Percentiles rank a stretch among this genome's conserved stretches.
Evolutionary conservation across 2,888 invertebrate genomes (phyloP).

Genomic region (Pseudococcus longispinus): DNA sequence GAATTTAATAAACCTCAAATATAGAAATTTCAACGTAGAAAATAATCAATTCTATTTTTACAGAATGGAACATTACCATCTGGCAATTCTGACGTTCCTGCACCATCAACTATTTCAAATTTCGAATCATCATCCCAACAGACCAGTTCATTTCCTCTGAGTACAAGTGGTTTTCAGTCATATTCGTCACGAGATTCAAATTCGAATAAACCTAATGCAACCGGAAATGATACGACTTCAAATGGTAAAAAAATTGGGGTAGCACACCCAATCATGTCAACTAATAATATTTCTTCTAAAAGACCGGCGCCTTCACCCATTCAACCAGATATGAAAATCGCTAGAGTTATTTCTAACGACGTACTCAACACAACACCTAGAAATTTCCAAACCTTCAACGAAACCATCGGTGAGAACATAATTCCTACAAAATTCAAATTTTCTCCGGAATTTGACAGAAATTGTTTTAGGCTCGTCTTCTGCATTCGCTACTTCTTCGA

Average conservation of each 20-base stretch:
- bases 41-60: neutral
- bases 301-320: slow-evolving; percentile 12
- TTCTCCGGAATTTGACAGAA: neutral
- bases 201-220: neutral
- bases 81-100: neutral
- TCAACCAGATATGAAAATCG: neutral
- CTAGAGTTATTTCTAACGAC: neutral
- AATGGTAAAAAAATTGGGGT: neutral
- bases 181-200: neutral
- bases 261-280: neutral
- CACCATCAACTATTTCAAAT: neutral
- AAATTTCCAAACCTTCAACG: neutral
- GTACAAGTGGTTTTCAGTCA: neutral
- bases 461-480: neutral
- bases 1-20: neutral
- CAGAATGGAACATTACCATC: neutral
- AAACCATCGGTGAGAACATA: neutral
- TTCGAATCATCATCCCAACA: neutral
- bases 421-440: neutral
- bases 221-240: neutral
- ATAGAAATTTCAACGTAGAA: neutral
- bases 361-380: neutral
- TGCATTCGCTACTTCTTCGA: neutral
- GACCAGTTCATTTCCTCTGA: neutral
- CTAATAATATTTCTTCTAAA: neutral